phyloP scores from a whole-genome alignment of 2,797 vertebrate genomes.

The Sebastes goodei region DNA sequence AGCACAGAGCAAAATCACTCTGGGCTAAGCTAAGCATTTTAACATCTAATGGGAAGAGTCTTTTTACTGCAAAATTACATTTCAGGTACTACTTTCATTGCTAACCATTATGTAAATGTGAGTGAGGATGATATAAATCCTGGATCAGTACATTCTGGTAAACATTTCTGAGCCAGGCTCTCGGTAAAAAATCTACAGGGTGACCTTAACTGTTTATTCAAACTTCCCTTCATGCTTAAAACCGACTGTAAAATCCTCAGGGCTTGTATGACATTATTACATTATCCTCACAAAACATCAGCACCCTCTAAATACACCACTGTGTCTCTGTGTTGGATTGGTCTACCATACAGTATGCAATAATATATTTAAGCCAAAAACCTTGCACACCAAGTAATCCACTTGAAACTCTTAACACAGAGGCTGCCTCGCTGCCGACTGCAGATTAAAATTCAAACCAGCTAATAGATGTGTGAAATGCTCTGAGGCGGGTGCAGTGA shows the following conservation, averaged over 20 bases:
- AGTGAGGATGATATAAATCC: neutral
- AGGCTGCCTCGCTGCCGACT: constrained; percentile 17
- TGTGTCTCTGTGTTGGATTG: neutral
- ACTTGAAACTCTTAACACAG: constrained; percentile 38
- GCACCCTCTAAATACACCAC: neutral
- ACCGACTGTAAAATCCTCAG: neutral
- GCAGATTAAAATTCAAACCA: constrained; percentile 40
- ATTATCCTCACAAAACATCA: constrained; percentile 1
- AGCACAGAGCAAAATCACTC: constrained; percentile 24
- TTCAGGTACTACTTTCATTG: neutral
- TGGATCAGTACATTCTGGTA: neutral
- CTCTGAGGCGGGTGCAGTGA: neutral
- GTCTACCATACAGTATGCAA: neutral
- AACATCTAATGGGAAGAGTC: constrained; percentile 4
- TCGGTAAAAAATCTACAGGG: neutral
- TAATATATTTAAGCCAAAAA: constrained; percentile 21
- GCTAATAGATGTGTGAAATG: constrained; percentile 23
- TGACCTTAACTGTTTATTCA: constrained; percentile 28
- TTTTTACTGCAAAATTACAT: constrained; percentile 25
- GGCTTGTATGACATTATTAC: neutral
- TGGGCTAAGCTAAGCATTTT: constrained; percentile 17
- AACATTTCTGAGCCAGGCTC: neutral
- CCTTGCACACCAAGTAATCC: constrained; percentile 39
- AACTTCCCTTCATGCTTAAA: neutral
- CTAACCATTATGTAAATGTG: constrained; percentile 9